Conservation (phyloP, 2,888 invertebrate species). For the Rhaphigaster nebulosa region DNA sequence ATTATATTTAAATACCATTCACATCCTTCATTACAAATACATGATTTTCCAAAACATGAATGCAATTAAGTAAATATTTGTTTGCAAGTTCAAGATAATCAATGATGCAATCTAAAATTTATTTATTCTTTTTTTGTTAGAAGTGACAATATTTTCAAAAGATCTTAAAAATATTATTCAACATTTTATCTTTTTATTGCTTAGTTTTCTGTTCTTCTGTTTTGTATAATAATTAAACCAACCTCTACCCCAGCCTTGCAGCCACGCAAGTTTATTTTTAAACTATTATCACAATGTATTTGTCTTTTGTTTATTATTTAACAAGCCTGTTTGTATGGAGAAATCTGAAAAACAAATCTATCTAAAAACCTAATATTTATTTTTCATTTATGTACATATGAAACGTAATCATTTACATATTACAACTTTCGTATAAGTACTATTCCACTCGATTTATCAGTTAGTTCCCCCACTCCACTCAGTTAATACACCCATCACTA, state of each 20-base stretch:
- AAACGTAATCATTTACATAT: background rate
- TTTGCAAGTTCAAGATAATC: too few species aligned
- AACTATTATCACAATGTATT: background rate
- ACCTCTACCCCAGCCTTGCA: background rate
- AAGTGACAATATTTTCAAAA: background rate
- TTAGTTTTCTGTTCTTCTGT: background rate
- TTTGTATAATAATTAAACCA: background rate
- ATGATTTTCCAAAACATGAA: too few species aligned
- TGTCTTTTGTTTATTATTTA: too few species aligned
- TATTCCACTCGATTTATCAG: background rate
- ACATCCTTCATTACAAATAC: too few species aligned
- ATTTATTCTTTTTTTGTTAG: too few species aligned
- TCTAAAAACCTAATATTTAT: background rate
- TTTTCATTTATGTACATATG: background rate
- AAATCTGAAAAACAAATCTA: background rate
- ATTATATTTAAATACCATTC: too few species aligned
- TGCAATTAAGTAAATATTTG: too few species aligned
- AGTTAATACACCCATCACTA: too few species aligned
- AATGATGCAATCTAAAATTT: too few species aligned
- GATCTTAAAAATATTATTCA: too few species aligned
- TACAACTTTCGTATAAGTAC: background rate
- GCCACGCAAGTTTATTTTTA: background rate
- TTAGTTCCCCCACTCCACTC: too few species aligned
- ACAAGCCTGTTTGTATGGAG: background rate
- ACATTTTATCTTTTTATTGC: too few species aligned